Evolutionary conservation across 2,113 vertebrate genomes (phyloP), one percentile per base, ranked within the genome.

Genomic region (Vidua chalybeata): DNA sequence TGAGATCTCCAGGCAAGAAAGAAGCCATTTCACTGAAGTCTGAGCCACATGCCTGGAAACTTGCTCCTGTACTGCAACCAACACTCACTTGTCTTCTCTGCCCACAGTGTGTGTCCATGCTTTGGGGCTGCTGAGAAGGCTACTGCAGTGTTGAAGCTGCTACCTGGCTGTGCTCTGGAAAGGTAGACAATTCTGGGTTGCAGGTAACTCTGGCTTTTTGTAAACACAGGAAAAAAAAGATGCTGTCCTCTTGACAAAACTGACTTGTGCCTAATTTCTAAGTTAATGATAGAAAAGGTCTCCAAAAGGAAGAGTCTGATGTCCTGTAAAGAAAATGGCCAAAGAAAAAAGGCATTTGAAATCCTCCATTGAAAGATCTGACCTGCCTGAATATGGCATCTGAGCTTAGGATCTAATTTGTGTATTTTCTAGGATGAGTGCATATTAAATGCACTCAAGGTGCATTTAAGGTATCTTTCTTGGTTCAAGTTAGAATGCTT

Each of bases 1-100:
- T 55, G 58, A 76, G 31, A 30, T 77, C 87, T 75, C 31, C 37
- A 91, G 49, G 27, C 62, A 87, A 37, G 37, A 94, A 91, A 51
- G 20, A 49, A n/a, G 26, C 16, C 24, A 22, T 76, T 91, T 91
- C 66, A 62, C n/a, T 26, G 37, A 64, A 89, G 54, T 15, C 16
- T 33, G 41, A 68, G 43, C 26, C n/a, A 46, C 13, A 46, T 22
- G 9, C 23, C 66, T 84, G 30, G 41, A 72, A 48, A 91, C 13
- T 62, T 73, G 9, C n/a, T 94, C 35, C 17, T 72, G 2, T 68
- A 13, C 5, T 24, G 15, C 31, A 58, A 45, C 19, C 15, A 91
- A 6, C 13, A 24, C 10, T 62, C 37, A 13, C 9, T 37, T 52
- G 5, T 26, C 26, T 71, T 77, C 37, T 81, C 39, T 30, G 15